Evolutionary conservation across 2,113 vertebrate genomes (phyloP), one percentile per base, ranked within the genome.

Genomic region (Prolemur simus): DNA sequence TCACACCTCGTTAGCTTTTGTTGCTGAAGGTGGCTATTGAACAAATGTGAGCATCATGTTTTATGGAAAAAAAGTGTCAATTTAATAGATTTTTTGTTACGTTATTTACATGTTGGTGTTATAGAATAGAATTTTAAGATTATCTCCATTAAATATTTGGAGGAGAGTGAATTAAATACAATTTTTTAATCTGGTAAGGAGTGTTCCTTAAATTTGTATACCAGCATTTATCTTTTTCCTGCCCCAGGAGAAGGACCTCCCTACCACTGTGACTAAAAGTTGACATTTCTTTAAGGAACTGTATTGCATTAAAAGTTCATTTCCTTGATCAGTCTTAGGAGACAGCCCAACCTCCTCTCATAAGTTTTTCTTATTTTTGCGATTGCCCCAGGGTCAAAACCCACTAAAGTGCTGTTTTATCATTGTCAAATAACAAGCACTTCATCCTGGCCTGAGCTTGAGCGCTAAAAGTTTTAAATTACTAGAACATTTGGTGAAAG

Each of bases 231-330:
- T 37, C 23, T 60, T 92, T 78, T 23, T 14, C 1, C 14, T 39
- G 39, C 29, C n/a, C 34, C 13, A 17, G 64, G 8, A 21, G 27
- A 96, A 47, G 37, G 21, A 47, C 17, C n/a, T 27, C 4, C n/a
- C 47, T 29, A 47, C 13, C 39, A 14, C 6, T 2, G 12, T 68
- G 82, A 78, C 82, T 90, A 93, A 94, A 94, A 94, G 37, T 37
- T 90, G 71, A 71, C 54, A 23, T 94, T 94, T 96, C 83, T 81
- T 34, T 73, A 81, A 96, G 84, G 73, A 92, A 87, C 60, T 87
- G 3, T 39, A 34, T 49, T 58, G 37, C n/a, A 6, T 96, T 95
- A 29, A 69, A 56, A 25, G 29, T 74, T 93, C 32, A 39, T 93
- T 95, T 95, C 80, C 37, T 92, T 76, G 74, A 8, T 64, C 58